Conservation (phyloP, 2,797 vertebrate species). For the Petrocephalus schoutedeni region DNA sequence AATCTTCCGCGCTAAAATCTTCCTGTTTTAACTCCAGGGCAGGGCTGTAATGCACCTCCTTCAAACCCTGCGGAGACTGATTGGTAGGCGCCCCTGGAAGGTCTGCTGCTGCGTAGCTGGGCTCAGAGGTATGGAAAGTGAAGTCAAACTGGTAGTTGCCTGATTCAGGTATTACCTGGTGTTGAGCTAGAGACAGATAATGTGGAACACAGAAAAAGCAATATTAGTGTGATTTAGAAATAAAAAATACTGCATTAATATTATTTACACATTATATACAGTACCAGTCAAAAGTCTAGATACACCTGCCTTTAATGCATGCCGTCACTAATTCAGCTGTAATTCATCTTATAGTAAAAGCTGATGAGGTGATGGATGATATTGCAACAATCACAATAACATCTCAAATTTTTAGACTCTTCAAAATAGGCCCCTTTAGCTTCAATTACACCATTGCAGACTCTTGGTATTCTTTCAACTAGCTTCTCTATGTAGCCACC, state of each 20-base stretch:
- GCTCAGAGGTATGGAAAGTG: constrained; percentile 32
- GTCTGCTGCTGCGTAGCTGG: background rate
- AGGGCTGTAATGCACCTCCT: constrained; percentile 37
- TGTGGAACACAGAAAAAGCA: constrained; percentile 8
- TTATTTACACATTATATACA: background rate
- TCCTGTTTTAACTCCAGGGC: constrained; percentile 33
- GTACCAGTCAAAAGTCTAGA: background rate
- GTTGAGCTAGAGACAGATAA: constrained; percentile 38
- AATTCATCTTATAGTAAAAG: background rate
- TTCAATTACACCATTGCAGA: background rate
- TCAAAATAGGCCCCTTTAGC: background rate
- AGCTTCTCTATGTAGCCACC: background rate
- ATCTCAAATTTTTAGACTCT: background rate
- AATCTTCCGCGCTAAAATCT: constrained; percentile 9
- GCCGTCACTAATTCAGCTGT: background rate
- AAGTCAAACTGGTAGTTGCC: constrained; percentile 32
- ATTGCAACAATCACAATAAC: background rate
- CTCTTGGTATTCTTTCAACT: background rate
- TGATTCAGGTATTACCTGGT: constrained; percentile 35
- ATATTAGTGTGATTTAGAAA: background rate
- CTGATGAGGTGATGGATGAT: background rate
- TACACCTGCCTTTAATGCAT: background rate
- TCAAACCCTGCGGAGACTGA: background rate
- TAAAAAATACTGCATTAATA: background rate
- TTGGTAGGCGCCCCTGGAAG: constrained; percentile 13